These are phyloP conservation scores for Bombus breviceps DNA, from an alignment of 1,140 invertebrate species.

Conservation along the genomic window DNA sequence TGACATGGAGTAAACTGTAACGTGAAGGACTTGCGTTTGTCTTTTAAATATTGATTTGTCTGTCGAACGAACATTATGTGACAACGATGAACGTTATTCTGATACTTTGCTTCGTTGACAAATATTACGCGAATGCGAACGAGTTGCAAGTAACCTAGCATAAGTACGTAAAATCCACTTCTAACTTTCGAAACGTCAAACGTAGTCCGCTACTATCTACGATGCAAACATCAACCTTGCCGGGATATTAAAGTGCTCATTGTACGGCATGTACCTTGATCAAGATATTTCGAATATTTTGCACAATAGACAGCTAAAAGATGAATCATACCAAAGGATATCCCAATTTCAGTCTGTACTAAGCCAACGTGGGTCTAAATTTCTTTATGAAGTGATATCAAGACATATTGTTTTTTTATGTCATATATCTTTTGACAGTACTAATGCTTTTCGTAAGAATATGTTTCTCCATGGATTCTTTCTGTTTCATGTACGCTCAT, in stretches of 20 bases:
- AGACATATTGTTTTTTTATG: slow-evolving; percentile 33
- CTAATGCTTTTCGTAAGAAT: slow-evolving; percentile 6
- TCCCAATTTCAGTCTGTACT: neutral
- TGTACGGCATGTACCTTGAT: slow-evolving; percentile 43
- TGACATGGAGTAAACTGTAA: slow-evolving; percentile 69
- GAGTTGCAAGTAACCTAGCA: slow-evolving; percentile 59
- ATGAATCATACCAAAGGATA: slow-evolving; percentile 4
- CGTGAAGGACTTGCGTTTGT: slow-evolving; percentile 65
- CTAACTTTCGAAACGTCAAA: slow-evolving; percentile 61
- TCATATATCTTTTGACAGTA: slow-evolving; percentile 37
- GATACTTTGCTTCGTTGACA: slow-evolving; percentile 6
- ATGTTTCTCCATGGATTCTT: neutral
- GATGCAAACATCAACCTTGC: slow-evolving; percentile 65
- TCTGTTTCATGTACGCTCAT: neutral
- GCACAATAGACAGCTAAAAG: neutral
- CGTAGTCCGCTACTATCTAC: slow-evolving; percentile 54
- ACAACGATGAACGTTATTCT: slow-evolving; percentile 60
- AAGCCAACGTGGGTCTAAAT: slow-evolving; percentile 16
- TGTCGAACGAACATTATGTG: slow-evolving; percentile 54
- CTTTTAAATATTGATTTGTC: slow-evolving; percentile 73
- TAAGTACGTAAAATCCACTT: slow-evolving; percentile 57
- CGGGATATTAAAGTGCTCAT: slow-evolving; percentile 55
- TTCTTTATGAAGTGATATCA: neutral
- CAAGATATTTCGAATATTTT: slow-evolving; percentile 52
- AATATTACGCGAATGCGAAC: slow-evolving; percentile 26